Evolutionary conservation across 2,888 invertebrate species (phyloP).

Genomic region (Nephrocerus scutellatus): DNA sequence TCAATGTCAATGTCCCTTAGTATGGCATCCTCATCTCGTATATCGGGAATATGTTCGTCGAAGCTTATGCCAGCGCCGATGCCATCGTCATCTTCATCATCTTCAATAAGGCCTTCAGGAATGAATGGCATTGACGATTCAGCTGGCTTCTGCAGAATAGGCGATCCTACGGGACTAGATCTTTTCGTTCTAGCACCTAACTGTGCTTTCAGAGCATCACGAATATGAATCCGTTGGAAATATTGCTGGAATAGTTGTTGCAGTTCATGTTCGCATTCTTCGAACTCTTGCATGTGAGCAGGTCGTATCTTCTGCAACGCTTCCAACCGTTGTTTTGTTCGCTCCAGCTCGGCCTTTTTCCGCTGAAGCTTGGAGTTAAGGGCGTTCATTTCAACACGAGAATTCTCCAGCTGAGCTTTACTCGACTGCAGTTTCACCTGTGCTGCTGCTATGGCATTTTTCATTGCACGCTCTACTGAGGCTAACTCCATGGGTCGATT

Average conservation of each 20-base stretch:
- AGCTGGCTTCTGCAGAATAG: constrained; percentile 36
- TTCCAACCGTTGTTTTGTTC: constrained; percentile 87
- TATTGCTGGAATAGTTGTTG: constrained; percentile 80
- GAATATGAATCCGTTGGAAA: constrained; percentile 77
- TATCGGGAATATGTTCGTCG: constrained; percentile 38
- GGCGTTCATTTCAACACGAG: constrained; percentile 80
- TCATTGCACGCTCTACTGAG: constrained; percentile 73
- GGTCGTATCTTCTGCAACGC: constrained; percentile 94
- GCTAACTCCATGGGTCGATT: constrained; percentile 75
- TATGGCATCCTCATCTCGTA: constrained; percentile 34
- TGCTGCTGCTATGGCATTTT: constrained; percentile 64
- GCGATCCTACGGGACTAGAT: constrained; percentile 34
- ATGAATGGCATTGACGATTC: constrained; percentile 44
- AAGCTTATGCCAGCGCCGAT: constrained; percentile 24
- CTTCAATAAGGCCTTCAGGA: constrained; percentile 43
- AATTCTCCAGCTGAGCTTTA: constrained; percentile 71
- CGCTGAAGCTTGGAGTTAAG: constrained; percentile 89
- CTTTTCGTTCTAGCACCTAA: constrained; percentile 51
- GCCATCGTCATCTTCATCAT: constrained; percentile 39
- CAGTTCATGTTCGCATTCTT: constrained; percentile 77
- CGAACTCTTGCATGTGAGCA: constrained; percentile 94
- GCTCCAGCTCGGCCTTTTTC: constrained; percentile 77
- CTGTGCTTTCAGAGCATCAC: constrained; percentile 81
- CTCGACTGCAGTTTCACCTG: constrained; percentile 66
- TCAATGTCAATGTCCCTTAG: constrained; percentile 6